Evolutionary conservation across 2,797 vertebrate species (phyloP).

Genomic region (Nyctibius grandis): DNA sequence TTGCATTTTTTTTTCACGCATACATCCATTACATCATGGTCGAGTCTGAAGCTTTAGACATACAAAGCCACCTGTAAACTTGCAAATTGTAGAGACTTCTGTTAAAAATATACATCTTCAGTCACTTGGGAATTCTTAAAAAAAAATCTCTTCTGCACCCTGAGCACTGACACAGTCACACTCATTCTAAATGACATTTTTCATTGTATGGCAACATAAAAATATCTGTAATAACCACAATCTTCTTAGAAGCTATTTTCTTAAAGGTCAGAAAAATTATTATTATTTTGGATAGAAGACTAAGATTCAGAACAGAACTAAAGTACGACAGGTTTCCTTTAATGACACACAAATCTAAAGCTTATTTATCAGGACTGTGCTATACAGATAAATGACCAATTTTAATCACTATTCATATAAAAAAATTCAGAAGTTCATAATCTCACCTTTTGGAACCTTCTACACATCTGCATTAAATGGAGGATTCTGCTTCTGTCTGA

Average conservation of each 20-base stretch:
- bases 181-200: background rate
- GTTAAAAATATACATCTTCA: background rate
- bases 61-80: background rate
- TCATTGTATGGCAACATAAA: background rate
- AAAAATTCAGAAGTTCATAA: background rate
- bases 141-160: background rate
- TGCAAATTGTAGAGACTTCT: background rate
- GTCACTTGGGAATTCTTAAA: background rate
- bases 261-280: background rate
- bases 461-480: background rate
- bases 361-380: background rate
- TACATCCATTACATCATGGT: background rate
- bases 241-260: background rate
- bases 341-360: background rate
- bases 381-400: background rate
- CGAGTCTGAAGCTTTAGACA: background rate
- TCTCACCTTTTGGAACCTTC: background rate
- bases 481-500: background rate
- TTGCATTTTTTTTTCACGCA: background rate
- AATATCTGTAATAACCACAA: background rate
- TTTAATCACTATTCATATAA: background rate
- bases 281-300: background rate
- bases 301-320: background rate
- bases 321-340: background rate
- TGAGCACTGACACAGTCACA: background rate